Percentiles rank a stretch among this genome's conserved stretches.
phyloP scores from a whole-genome alignment of 2,888 invertebrate species.

The Lepidochitona cinerea region DNA sequence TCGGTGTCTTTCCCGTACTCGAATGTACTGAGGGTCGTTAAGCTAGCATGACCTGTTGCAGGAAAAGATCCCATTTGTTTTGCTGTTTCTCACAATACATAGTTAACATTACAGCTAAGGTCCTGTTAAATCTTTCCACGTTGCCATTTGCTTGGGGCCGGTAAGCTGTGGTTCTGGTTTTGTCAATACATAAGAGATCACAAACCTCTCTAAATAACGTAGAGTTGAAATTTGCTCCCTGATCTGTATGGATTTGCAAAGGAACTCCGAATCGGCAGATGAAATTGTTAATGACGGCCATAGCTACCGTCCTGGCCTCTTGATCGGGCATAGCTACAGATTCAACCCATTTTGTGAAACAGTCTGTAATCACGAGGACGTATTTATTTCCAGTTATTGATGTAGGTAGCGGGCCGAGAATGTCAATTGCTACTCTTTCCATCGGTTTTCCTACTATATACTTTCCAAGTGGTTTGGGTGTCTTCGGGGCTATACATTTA shows the following conservation, averaged over 20 bases:
- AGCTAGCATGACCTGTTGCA: background rate
- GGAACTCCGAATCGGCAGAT: background rate
- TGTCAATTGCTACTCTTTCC: background rate
- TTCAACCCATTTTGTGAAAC: slow-evolving; percentile 2
- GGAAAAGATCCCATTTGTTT: background rate
- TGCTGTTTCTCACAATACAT: background rate
- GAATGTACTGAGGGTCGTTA: background rate
- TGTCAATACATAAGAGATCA: background rate
- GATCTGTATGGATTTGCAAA: background rate
- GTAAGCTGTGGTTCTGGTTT: background rate
- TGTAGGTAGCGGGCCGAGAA: background rate
- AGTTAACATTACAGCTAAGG: background rate
- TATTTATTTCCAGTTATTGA: background rate
- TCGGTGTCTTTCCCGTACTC: background rate
- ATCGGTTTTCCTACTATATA: background rate
- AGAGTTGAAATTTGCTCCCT: background rate
- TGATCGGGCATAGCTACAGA: background rate
- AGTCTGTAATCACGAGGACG: background rate
- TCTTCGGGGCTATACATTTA: background rate
- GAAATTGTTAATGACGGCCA: background rate
- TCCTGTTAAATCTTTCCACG: background rate
- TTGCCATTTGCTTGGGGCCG: background rate
- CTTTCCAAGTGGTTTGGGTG: background rate
- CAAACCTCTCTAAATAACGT: background rate
- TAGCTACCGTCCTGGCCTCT: background rate